A percentile compares a stretch with the other conserved stretches of the same genome.
phyloP scores from a whole-genome alignment of 1,140 invertebrate species.

The Drosophila navojoa region DNA sequence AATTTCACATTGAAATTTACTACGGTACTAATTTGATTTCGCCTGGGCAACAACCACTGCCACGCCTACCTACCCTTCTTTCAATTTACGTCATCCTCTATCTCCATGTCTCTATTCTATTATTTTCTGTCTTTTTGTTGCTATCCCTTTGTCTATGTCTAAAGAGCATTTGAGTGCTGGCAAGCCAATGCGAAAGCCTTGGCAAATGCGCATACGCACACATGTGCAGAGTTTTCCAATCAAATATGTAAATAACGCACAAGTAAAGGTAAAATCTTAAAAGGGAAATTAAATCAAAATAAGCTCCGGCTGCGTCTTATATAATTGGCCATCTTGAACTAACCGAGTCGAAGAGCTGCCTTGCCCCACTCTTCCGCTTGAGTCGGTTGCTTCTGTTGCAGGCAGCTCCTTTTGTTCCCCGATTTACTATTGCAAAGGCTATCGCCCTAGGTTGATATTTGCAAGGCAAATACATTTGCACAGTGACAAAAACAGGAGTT shows the following conservation, averaged over 20 bases:
- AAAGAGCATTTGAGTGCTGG: conserved; percentile 16
- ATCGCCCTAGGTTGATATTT: background rate
- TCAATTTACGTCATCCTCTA: background rate
- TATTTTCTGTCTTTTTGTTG: background rate
- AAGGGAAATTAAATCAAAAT: conserved; percentile 80
- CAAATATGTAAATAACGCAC: conserved; percentile 75
- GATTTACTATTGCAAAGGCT: conserved; percentile 43
- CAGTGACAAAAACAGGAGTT: background rate
- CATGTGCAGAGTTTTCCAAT: conserved; percentile 64
- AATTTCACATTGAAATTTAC: conserved; percentile 64
- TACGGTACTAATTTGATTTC: conserved; percentile 70
- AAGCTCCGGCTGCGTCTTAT: conserved; percentile 54
- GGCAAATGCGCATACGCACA: conserved; percentile 6
- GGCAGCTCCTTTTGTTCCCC: conserved; percentile 60
- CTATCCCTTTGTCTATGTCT: conserved; percentile 14
- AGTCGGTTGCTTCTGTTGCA: conserved; percentile 36
- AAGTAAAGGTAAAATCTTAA: conserved; percentile 52
- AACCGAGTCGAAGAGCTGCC: background rate
- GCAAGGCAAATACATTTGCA: background rate
- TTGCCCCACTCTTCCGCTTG: conserved; percentile 27
- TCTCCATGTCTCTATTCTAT: background rate
- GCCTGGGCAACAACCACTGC: conserved; percentile 8
- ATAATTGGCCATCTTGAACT: conserved; percentile 58
- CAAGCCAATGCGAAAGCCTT: conserved; percentile 34
- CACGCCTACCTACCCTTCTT: background rate